Conservation (phyloP, 1,140 invertebrate species). For the Halictus rubicundus region DNA sequence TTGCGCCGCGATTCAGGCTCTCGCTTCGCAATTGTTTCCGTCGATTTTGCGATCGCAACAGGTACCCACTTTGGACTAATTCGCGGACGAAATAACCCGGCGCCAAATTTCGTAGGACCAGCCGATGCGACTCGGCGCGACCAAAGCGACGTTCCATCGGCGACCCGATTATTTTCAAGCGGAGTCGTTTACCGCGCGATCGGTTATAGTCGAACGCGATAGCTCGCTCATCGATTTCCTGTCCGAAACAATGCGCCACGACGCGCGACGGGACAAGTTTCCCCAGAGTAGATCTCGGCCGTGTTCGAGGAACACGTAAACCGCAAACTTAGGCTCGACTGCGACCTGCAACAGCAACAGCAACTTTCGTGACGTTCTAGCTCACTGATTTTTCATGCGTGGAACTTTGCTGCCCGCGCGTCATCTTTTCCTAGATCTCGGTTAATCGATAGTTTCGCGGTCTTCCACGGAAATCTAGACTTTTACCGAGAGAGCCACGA, state of each 20-base stretch:
- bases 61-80: neutral
- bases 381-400: too few species aligned
- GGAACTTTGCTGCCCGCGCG: neutral
- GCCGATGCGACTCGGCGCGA: too few species aligned
- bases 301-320: neutral
- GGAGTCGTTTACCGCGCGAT: neutral
- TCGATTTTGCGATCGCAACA: neutral
- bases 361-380: neutral
- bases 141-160: too few species aligned
- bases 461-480: neutral
- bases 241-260: constrained; percentile 66
- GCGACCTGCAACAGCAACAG: neutral
- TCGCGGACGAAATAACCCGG: neutral
- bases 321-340: neutral
- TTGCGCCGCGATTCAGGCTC: neutral
- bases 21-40: neutral
- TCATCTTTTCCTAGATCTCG: constrained; percentile 1
- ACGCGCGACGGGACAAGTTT: constrained; percentile 58
- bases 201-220: constrained; percentile 1
- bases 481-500: too few species aligned
- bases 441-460: constrained; percentile 22
- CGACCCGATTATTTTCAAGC: too few species aligned
- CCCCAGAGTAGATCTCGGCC: constrained; percentile 38
- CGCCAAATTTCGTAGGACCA: too few species aligned
- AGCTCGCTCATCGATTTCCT: constrained; percentile 68